Conservation (phyloP, 2,797 vertebrate genomes). For the Emys orbicularis region DNA sequence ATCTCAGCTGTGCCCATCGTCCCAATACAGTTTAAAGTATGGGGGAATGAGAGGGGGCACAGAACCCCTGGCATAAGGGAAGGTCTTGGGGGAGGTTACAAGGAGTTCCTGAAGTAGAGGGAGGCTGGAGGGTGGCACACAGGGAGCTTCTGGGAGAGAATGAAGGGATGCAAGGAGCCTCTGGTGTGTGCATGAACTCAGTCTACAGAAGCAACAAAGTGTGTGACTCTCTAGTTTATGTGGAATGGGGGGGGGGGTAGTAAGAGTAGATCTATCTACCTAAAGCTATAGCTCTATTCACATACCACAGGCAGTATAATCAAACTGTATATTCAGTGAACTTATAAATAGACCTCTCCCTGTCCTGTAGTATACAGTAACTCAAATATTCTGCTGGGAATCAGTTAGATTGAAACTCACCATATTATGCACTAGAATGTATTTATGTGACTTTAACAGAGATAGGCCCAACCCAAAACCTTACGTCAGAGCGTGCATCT, state of each 20-base stretch:
- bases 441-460: neutral
- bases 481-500: neutral
- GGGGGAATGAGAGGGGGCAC: neutral
- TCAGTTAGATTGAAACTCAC: neutral
- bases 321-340: neutral
- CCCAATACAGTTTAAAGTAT: neutral
- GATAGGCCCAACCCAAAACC: neutral
- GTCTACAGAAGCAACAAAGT: neutral
- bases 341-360: neutral
- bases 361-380: rapidly evolving
- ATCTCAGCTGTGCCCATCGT: neutral
- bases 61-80: neutral
- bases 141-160: neutral
- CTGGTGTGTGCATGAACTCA: neutral
- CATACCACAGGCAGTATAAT: neutral
- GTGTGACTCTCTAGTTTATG: neutral
- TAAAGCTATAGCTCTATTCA: neutral
- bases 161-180: neutral
- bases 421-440: neutral
- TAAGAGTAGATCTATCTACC: neutral
- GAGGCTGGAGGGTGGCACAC: neutral
- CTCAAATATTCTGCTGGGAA: neutral
- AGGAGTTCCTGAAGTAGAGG: neutral
- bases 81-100: neutral
- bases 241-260: neutral